Conservation (phyloP, 2,797 vertebrate genomes). For the Eremophila alpestris region DNA sequence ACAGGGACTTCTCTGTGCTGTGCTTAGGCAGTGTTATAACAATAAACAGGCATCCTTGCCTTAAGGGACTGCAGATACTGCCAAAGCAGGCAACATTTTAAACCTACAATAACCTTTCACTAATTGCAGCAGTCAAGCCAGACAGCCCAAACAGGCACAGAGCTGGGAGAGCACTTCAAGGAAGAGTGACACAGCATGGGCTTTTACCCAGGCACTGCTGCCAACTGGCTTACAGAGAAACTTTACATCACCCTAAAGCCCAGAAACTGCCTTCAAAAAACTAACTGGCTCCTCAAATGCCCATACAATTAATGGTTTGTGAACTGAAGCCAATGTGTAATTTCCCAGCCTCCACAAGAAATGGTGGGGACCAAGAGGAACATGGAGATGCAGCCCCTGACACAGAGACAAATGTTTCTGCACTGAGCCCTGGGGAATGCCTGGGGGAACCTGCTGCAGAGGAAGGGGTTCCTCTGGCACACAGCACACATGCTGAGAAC, state of each 20-base stretch:
- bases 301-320: background rate
- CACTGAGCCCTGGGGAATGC: background rate
- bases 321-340: background rate
- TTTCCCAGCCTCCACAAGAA: background rate
- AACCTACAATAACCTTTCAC: conserved; percentile 51
- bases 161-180: conserved; percentile 20
- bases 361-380: background rate
- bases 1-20: background rate
- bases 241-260: conserved; percentile 23
- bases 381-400: background rate
- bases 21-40: conserved; percentile 18
- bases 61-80: conserved; percentile 24
- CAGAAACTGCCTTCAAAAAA: background rate
- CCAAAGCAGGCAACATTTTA: conserved; percentile 55
- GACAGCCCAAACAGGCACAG: background rate
- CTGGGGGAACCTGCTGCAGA: background rate
- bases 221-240: conserved; percentile 36
- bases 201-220: conserved; percentile 10
- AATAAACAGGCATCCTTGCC: conserved; percentile 58
- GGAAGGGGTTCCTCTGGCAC: background rate
- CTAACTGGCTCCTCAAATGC: background rate
- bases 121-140: conserved; percentile 52
- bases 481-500: background rate
- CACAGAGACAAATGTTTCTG: fast-evolving
- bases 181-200: conserved; percentile 40